Percentiles rank a stretch among this genome's conserved stretches.
Evolutionary conservation across 2,113 vertebrate species (phyloP).

Genomic region (Toxostoma redivivum): DNA sequence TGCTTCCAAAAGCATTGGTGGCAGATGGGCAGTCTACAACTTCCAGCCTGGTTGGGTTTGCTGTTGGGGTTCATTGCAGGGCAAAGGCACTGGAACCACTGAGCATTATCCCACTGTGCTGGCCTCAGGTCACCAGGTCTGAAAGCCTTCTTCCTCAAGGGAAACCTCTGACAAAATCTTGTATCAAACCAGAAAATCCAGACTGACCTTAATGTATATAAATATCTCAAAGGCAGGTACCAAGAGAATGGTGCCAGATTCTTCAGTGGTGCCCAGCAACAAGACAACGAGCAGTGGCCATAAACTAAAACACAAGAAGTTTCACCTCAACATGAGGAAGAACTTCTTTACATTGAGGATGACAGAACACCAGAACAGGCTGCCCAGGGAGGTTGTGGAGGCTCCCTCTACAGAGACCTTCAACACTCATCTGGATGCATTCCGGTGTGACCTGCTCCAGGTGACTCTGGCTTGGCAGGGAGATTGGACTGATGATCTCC

Average conservation of each 20-base stretch:
- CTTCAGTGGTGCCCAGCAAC: not conserved
- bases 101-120: not conserved
- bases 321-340: not conserved
- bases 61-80: not conserved
- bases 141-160: not conserved
- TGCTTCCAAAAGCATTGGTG: not conserved
- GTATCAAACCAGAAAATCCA: not conserved
- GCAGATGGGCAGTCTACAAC: not conserved
- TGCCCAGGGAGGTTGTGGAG: not conserved
- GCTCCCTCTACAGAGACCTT: not conserved
- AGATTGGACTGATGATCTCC: not conserved
- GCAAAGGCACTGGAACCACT: not conserved
- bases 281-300: not conserved
- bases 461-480: not conserved
- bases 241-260: not conserved
- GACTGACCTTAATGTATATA: not conserved
- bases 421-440: not conserved
- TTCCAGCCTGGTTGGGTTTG: not conserved
- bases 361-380: not conserved
- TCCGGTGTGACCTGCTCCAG: not conserved
- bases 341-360: not conserved
- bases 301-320: not conserved
- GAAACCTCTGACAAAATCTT: not conserved
- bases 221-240: not conserved
- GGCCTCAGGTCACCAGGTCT: not conserved